A percentile compares a stretch with the other conserved stretches of the same genome.
Evolutionary conservation across 2,113 vertebrate genomes (phyloP).

Genomic region (Rutilus rutilus): DNA sequence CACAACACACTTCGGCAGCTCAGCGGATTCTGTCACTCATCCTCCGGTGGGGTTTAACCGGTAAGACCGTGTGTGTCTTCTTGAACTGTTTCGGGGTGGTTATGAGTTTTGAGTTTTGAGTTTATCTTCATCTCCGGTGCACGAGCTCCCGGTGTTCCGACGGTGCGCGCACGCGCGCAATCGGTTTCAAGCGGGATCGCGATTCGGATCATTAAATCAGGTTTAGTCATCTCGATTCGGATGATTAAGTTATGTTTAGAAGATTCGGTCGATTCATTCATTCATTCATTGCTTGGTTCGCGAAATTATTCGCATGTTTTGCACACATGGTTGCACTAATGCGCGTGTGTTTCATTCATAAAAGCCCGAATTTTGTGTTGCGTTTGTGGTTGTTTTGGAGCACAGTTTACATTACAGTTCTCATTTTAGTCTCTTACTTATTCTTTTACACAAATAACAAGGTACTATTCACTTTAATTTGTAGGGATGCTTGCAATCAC

Average conservation of each 20-base stretch:
- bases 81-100: not conserved
- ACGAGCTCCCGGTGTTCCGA: too few species aligned
- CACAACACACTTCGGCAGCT: not conserved
- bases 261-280: not conserved
- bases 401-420: not conserved
- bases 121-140: not conserved
- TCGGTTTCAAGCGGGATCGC: not conserved
- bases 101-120: not conserved
- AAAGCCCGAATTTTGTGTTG: not conserved
- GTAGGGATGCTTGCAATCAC: too few species aligned
- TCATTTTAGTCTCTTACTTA: not conserved
- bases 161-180: not conserved
- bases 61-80: not conserved
- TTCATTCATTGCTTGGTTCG: not conserved
- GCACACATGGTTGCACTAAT: not conserved
- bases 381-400: not conserved
- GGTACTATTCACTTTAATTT: not conserved
- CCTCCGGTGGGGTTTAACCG: constrained; percentile 5
- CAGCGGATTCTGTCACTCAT: not conserved
- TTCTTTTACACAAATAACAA: not conserved
- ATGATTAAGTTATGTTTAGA: not conserved
- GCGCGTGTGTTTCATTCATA: not conserved
- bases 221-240: not conserved
- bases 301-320: not conserved
- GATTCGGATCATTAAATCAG: not conserved